A percentile compares a stretch with the other conserved stretches of the same genome.
phyloP scores from a whole-genome alignment of 2,888 invertebrate species.

The Cephus pulcher region DNA sequence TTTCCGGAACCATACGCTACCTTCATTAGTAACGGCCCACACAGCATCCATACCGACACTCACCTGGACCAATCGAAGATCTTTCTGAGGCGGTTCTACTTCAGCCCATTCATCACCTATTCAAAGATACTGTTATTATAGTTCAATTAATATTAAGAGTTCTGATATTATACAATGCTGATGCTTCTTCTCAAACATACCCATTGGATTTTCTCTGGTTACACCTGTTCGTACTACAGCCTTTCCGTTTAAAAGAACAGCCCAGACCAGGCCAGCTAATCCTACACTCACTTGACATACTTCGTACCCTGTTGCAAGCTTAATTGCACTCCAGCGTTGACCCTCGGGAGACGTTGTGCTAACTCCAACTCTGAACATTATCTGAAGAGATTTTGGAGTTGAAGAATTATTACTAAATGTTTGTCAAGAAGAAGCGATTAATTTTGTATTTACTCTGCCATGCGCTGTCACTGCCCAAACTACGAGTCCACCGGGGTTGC shows the following conservation, averaged over 20 bases:
- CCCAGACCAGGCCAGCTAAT: constrained; percentile 89
- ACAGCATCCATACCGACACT: constrained; percentile 85
- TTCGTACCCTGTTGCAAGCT: constrained; percentile 82
- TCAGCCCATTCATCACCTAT: constrained; percentile 82
- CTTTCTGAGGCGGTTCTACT: constrained; percentile 79
- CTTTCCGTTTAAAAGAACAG: constrained; percentile 84
- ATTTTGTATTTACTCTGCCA: constrained; percentile 74
- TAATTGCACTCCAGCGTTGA: constrained; percentile 83
- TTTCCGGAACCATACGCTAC: constrained; percentile 89
- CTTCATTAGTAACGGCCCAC: constrained; percentile 83
- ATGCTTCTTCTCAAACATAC: constrained; percentile 59
- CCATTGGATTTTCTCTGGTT: constrained; percentile 80
- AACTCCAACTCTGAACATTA: constrained; percentile 88
- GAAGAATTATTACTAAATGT: not conserved
- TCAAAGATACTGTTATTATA: not conserved
- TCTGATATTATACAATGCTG: not conserved
- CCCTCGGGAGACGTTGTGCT: constrained; percentile 88
- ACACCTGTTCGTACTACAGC: constrained; percentile 86
- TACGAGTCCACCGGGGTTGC: constrained; percentile 78
- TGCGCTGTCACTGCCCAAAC: constrained; percentile 96
- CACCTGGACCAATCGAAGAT: constrained; percentile 79
- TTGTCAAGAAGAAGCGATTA: not conserved
- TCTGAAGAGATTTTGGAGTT: constrained; percentile 63
- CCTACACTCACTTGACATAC: constrained; percentile 89
- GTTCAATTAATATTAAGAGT: not conserved